Conservation (phyloP, 2,888 invertebrate species). For the Nemapogon koenigi region DNA sequence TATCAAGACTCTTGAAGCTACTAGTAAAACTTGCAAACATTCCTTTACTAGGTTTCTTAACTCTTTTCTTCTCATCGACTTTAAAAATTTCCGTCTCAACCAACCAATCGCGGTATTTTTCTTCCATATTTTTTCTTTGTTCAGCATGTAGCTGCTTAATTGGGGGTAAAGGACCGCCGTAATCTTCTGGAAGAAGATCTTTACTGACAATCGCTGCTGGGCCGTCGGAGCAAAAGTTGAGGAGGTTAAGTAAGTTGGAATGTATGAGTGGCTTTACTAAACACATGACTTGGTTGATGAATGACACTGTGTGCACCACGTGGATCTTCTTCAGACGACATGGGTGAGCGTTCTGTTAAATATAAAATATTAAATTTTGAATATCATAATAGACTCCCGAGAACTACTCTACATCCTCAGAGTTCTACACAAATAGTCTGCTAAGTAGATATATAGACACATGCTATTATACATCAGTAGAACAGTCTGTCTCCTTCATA, state of each 20-base stretch:
- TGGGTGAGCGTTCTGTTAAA: conserved; percentile 72
- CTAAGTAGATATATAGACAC: too few relatives aligned
- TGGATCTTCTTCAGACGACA: conserved; percentile 70
- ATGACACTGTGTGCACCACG: conserved; percentile 70
- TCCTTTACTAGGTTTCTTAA: conserved; percentile 53
- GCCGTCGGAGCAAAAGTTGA: conserved; percentile 64
- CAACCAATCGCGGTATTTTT: conserved; percentile 68
- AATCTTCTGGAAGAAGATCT: conserved; percentile 58
- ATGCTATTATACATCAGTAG: too few relatives aligned
- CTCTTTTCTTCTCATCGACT: conserved; percentile 52
- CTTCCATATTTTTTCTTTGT: conserved; percentile 61
- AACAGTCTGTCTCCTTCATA: too few relatives aligned
- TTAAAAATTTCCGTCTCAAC: conserved; percentile 65
- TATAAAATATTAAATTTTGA: too few relatives aligned
- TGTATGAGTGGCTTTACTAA: conserved; percentile 70
- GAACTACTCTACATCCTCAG: too few relatives aligned
- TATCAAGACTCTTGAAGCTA: conserved; percentile 54
- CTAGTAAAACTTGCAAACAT: conserved; percentile 58
- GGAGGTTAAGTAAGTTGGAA: conserved; percentile 65
- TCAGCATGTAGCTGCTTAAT: conserved; percentile 62
- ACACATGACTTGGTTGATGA: conserved; percentile 73
- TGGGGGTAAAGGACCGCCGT: conserved; percentile 64
- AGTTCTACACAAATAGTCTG: too few relatives aligned
- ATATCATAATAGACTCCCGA: too few relatives aligned
- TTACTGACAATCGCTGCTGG: conserved; percentile 51